These are phyloP conservation scores for Achlya flavicornis DNA, from an alignment of 2,888 invertebrate species.

Conservation along the genomic window DNA sequence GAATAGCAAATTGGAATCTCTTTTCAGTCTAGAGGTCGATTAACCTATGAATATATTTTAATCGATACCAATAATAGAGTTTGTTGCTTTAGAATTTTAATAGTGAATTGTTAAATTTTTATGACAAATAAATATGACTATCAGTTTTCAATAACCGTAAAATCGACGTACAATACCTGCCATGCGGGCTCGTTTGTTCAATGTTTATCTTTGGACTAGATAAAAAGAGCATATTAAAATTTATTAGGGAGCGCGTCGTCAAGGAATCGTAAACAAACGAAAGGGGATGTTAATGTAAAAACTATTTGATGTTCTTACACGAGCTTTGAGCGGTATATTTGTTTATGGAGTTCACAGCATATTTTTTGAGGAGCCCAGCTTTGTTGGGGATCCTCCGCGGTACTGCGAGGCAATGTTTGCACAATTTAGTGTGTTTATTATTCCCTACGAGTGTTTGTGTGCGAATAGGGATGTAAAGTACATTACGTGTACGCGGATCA, in stretches of 20 bases:
- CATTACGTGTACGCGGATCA: slow-evolving; percentile 35
- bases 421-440: slow-evolving; percentile 62
- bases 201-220: slow-evolving; percentile 41
- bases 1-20: background rate
- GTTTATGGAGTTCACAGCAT: slow-evolving; percentile 55
- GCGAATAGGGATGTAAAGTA: slow-evolving; percentile 48
- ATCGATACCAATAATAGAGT: background rate
- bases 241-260: slow-evolving; percentile 57
- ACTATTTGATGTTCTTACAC: slow-evolving; percentile 70
- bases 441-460: slow-evolving; percentile 45
- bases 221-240: slow-evolving; percentile 67
- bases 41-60: background rate
- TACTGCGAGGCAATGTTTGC: slow-evolving; percentile 50
- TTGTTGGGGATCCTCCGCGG: slow-evolving; percentile 33
- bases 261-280: slow-evolving; percentile 48
- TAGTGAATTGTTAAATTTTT: slow-evolving; percentile 3
- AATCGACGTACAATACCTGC: slow-evolving; percentile 19
- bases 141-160: slow-evolving; percentile 10
- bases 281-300: slow-evolving; percentile 65
- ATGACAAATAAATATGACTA: slow-evolving; percentile 7
- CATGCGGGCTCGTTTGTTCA: slow-evolving; percentile 19
- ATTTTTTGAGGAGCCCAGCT: slow-evolving; percentile 50
- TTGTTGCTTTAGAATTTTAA: slow-evolving; percentile 1
- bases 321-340: slow-evolving; percentile 54
- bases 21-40: background rate